phyloP scores from a whole-genome alignment of 2,113 vertebrate species.

The Hemibagrus wyckioides region DNA sequence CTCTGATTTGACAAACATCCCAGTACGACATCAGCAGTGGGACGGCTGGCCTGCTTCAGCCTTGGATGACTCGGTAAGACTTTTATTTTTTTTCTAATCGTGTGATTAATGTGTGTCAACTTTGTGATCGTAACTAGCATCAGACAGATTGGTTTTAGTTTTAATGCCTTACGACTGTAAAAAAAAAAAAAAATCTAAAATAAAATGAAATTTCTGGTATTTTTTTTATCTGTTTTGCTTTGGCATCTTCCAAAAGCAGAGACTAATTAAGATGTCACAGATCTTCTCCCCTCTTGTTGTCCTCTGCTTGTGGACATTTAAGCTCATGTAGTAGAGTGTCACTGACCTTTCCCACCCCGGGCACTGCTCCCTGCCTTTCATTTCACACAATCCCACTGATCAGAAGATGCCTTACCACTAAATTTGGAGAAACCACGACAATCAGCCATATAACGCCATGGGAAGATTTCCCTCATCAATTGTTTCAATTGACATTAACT shows the following conservation, averaged over 20 bases:
- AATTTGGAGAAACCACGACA: constrained; percentile 65
- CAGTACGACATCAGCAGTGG: constrained; percentile 95
- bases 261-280: constrained; percentile 78
- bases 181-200: background rate
- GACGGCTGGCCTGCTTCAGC: constrained; percentile 94
- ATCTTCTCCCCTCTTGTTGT: constrained; percentile 62
- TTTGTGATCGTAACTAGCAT: background rate
- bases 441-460: constrained; percentile 42
- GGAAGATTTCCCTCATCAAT: constrained; percentile 44
- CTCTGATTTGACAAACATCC: constrained; percentile 97
- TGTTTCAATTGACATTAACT: constrained; percentile 15
- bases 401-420: constrained; percentile 65
- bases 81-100: background rate
- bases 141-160: background rate
- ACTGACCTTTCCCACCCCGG: constrained; percentile 70
- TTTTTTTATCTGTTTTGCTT: constrained; percentile 21
- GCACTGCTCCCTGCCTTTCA: constrained; percentile 69
- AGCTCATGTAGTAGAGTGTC: constrained; percentile 75
- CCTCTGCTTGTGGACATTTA: constrained; percentile 74
- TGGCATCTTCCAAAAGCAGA: constrained; percentile 60
- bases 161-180: background rate
- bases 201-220: background rate
- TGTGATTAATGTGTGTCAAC: background rate
- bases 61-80: constrained; percentile 87
- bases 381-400: constrained; percentile 68